A percentile compares a stretch with the other conserved stretches of the same genome.
Conservation (phyloP, 2,888 invertebrate species). For the Tortrix viridana region DNA sequence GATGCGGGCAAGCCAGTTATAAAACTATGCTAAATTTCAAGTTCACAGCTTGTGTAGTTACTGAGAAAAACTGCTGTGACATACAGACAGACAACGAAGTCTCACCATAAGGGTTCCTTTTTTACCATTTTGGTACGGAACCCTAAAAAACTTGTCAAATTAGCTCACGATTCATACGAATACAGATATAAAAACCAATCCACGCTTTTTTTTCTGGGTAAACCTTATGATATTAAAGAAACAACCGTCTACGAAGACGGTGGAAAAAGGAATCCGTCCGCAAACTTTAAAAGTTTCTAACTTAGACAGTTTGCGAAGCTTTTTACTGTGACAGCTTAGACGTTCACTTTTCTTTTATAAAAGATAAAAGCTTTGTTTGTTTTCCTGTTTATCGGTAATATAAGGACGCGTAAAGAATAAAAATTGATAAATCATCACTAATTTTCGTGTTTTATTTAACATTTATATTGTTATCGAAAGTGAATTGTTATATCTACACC, state of each 20-base stretch:
- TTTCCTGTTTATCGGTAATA: slow-evolving; percentile 42
- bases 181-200: neutral
- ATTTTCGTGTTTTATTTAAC: no score
- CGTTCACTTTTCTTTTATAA: slow-evolving; percentile 54
- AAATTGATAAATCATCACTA: neutral
- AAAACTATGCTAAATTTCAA: no score
- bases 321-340: slow-evolving; percentile 61
- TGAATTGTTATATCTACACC: no score
- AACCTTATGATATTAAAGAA: slow-evolving; percentile 19
- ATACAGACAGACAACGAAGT: no score
- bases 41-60: no score
- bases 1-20: no score
- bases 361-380: slow-evolving; percentile 51
- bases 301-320: slow-evolving; percentile 64
- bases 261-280: slow-evolving; percentile 54
- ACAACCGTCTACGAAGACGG: slow-evolving; percentile 45
- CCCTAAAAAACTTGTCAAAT: no score
- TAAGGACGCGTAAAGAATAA: slow-evolving; percentile 1
- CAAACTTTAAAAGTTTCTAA: slow-evolving; percentile 52
- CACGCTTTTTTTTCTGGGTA: neutral
- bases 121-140: no score
- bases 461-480: no score
- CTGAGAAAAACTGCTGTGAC: no score
- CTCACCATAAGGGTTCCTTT: no score
- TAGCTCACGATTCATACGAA: neutral